These are phyloP conservation scores for Betta splendens DNA, from an alignment of 2,797 vertebrate genomes.

Conservation along the genomic window DNA sequence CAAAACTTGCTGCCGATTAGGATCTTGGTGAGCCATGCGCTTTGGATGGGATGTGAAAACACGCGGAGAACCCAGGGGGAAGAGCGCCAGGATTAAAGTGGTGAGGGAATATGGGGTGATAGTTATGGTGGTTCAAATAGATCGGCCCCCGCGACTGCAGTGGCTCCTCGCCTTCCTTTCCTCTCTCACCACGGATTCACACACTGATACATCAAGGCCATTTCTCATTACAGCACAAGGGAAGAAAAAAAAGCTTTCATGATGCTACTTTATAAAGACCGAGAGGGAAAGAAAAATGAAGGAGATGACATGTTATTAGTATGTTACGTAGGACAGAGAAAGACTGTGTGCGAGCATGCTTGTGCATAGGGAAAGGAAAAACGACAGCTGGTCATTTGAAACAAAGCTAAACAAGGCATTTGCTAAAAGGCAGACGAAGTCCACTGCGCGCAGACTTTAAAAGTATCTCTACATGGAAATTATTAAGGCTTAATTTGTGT, in stretches of 20 bases:
- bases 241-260: conserved; percentile 65
- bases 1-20: conserved; percentile 78
- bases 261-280: conserved; percentile 62
- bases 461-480: conserved; percentile 24
- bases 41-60: conserved; percentile 74
- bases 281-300: conserved; percentile 44
- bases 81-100: conserved; percentile 78
- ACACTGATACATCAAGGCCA: conserved; percentile 78
- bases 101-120: conserved; percentile 60
- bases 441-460: conserved; percentile 12
- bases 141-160: conserved; percentile 56
- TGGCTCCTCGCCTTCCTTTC: conserved; percentile 50
- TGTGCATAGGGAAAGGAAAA: conserved; percentile 8
- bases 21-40: conserved; percentile 66
- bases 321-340: conserved; percentile 27
- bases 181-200: conserved; percentile 64
- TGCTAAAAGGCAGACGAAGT: conserved; percentile 14
- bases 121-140: conserved; percentile 68
- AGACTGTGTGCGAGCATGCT: conserved; percentile 7
- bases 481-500: conserved; percentile 51
- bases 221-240: conserved; percentile 72
- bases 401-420: conserved; percentile 29
- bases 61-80: conserved; percentile 75
- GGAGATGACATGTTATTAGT: conserved; percentile 48
- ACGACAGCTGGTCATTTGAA: conserved; percentile 21